Percentiles rank a stretch among this genome's conserved stretches.
Conservation (phyloP, 2,888 invertebrate species). For the Folsomia manolachei region DNA sequence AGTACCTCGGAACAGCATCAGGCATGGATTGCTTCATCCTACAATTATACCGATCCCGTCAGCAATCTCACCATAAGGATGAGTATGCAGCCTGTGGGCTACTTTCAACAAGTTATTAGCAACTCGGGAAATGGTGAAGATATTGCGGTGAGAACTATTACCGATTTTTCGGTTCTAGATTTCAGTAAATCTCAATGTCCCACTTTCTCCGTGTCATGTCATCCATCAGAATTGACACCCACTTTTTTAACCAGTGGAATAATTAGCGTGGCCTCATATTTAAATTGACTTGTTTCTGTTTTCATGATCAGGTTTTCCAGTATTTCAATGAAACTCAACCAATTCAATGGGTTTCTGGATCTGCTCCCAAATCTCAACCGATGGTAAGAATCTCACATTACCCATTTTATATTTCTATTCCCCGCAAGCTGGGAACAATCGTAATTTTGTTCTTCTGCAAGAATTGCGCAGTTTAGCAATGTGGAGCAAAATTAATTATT, state of each 20-base stretch:
- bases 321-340: constrained; percentile 64
- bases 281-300: background rate
- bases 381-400: constrained; percentile 25
- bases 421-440: background rate
- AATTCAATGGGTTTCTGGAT: constrained; percentile 75
- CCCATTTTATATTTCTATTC: background rate
- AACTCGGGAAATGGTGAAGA: constrained; percentile 1
- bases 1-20: no score
- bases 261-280: no score
- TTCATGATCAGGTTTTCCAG: constrained; percentile 63
- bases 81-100: constrained; percentile 75
- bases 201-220: no score
- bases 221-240: no score
- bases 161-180: no score
- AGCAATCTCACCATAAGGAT: constrained; percentile 55
- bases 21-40: no score
- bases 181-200: no score
- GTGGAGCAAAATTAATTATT: no score
- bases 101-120: constrained; percentile 59
- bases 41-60: constrained; percentile 25
- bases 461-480: background rate
- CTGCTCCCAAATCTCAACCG: constrained; percentile 74
- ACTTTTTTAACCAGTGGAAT: background rate
- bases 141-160: constrained; percentile 15
- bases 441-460: no score